Conservation (phyloP, 1,140 invertebrate species). For the Drosophila sp. region DNA sequence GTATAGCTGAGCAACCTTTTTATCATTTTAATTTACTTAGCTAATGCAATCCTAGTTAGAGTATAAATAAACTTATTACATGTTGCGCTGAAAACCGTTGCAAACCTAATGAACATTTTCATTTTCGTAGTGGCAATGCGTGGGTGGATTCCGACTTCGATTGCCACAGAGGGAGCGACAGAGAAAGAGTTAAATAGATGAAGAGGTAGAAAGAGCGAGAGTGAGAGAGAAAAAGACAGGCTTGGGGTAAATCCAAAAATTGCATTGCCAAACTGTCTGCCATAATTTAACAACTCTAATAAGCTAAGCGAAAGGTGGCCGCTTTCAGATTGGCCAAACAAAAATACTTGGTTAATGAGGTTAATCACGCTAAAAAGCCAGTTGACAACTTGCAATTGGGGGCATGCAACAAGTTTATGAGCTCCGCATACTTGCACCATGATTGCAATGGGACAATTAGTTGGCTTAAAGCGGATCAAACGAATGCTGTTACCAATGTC, state of each 20-base stretch:
- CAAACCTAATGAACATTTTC: constrained; percentile 81
- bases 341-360: constrained; percentile 71
- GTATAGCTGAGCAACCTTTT: neutral
- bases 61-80: constrained; percentile 70
- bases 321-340: constrained; percentile 46
- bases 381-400: constrained; percentile 25
- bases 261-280: constrained; percentile 51
- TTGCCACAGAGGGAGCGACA: neutral
- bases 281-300: constrained; percentile 79
- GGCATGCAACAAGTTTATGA: constrained; percentile 27
- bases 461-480: constrained; percentile 7
- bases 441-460: constrained; percentile 28
- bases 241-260: constrained; percentile 32
- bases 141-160: constrained; percentile 53
- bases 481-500: constrained; percentile 4
- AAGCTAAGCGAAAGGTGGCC: constrained; percentile 58
- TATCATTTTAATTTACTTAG: neutral
- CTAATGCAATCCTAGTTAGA: neutral
- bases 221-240: constrained; percentile 1
- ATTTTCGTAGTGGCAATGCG: constrained; percentile 65
- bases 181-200: neutral
- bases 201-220: constrained; percentile 1
- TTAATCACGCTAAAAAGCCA: constrained; percentile 43
- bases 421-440: constrained; percentile 16
- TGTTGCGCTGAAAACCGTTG: constrained; percentile 78